These are phyloP conservation scores for Hippolais icterina DNA, from an alignment of 2,113 vertebrate species.

Conservation along the genomic window DNA sequence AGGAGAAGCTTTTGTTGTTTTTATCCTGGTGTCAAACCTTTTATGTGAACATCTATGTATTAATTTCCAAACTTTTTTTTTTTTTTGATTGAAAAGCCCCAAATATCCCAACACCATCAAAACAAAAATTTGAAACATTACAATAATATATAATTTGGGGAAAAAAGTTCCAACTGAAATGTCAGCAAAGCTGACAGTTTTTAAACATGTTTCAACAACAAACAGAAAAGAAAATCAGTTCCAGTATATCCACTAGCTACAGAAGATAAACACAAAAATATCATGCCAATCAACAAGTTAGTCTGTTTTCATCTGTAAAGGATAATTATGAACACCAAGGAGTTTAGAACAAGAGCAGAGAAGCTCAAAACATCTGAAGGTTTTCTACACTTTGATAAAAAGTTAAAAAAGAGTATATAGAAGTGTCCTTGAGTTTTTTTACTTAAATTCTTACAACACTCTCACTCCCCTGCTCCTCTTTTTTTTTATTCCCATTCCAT, in stretches of 20 bases:
- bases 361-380: neutral
- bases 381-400: neutral
- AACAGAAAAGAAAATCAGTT: neutral
- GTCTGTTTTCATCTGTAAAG: neutral
- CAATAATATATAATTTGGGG: neutral
- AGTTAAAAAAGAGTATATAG: neutral
- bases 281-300: neutral
- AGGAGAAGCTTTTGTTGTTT: neutral
- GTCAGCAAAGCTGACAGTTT: neutral
- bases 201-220: neutral
- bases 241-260: neutral
- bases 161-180: neutral
- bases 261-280: neutral
- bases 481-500: neutral
- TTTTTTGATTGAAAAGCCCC: neutral
- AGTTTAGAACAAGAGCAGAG: neutral
- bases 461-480: neutral
- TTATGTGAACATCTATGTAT: neutral
- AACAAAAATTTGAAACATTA: neutral
- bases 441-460: neutral
- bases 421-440: neutral
- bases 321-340: neutral
- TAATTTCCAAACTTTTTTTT: neutral
- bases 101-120: neutral
- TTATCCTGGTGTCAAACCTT: neutral